Evolutionary conservation across 53 echinoderm and acorn worm genomes (phyloP), one percentile per base, ranked within the genome.

Genomic region (Glandiceps talaboti): DNA sequence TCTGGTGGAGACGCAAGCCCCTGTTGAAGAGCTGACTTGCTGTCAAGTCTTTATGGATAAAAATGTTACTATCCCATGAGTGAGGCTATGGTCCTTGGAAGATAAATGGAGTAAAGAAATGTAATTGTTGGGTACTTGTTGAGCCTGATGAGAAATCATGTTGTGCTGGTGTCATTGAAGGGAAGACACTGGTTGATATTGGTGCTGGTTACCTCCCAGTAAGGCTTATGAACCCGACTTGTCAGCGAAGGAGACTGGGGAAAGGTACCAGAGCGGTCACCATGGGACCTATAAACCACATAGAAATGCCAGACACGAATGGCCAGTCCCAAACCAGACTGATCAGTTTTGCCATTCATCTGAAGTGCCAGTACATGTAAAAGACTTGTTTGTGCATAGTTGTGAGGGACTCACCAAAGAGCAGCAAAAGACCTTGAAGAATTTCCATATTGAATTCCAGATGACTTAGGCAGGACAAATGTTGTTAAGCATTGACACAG

Each of bases 401-500:
- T 45, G 64, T 45, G 64, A 45, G 6, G 64, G 64, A 45, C 64
- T 45, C 20, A 12, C 64, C 64, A 45, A 45, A 20, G 64, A 45
- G 20, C 64, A 45, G 64, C 20, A 45, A 12, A 20, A 45, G 6
- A 12, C 64, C 20, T 45, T 45, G 20, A 45, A 26, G 76, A 20
- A 31, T 1, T 0, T 27, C 26, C n/a, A n/a, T n/a, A n/a, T 75
- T 28, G 29, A 0, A 31, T 32, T 29, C 76, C 0, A 32, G 29
- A 33, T 30, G 76, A 76, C 29, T 27, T 76, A 0, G 76, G 76
- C 74, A 29, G 32, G 0, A 82, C 76, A 12, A 0, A 20, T 30
- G n/a, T 82, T 0, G 32, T 74, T n/a, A 30, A 30, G 1, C 76
- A 76, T 72, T 0, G 14, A 76, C 33, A 82, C 76, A 10, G 76